These are phyloP conservation scores for Gephyroberyx darwinii DNA, from an alignment of 2,797 vertebrate genomes.

Conservation along the genomic window DNA sequence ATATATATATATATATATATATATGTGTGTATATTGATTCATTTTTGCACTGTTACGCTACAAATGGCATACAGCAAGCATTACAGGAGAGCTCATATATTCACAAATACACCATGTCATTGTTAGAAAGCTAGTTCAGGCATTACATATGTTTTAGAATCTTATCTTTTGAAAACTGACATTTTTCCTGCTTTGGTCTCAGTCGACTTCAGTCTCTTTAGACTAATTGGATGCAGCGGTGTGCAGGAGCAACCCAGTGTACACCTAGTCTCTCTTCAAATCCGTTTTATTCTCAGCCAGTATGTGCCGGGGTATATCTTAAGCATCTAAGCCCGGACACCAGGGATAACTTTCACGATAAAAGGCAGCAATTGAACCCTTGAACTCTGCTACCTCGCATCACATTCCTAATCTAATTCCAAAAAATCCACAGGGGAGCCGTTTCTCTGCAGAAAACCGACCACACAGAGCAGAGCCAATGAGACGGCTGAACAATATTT, in stretches of 20 bases:
- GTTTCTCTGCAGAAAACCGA: slow-evolving; percentile 47
- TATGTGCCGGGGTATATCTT: slow-evolving; percentile 52
- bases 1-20: no score
- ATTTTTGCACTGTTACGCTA: no score
- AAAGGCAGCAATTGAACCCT: slow-evolving; percentile 66
- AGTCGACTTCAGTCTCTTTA: neutral
- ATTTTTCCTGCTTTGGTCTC: neutral
- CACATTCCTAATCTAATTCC: slow-evolving; percentile 75
- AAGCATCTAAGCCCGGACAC: slow-evolving; percentile 60
- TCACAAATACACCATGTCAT: neutral
- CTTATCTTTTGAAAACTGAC: neutral
- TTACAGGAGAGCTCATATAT: no score
- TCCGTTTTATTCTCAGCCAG: slow-evolving; percentile 42
- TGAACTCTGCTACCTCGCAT: slow-evolving; percentile 67
- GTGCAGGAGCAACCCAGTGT: no score
- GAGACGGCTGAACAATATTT: slow-evolving; percentile 55
- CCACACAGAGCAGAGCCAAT: slow-evolving; percentile 43
- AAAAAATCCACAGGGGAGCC: slow-evolving; percentile 62
- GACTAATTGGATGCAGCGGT: no score
- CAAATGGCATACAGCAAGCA: no score
- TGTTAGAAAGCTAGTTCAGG: neutral
- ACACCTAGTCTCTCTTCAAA: slow-evolving; percentile 21
- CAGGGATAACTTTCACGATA: slow-evolving; percentile 64
- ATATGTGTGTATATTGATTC: no score
- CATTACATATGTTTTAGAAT: neutral